Evolutionary conservation across 2,113 vertebrate genomes (phyloP).

Genomic region (Psettodes erumei): DNA sequence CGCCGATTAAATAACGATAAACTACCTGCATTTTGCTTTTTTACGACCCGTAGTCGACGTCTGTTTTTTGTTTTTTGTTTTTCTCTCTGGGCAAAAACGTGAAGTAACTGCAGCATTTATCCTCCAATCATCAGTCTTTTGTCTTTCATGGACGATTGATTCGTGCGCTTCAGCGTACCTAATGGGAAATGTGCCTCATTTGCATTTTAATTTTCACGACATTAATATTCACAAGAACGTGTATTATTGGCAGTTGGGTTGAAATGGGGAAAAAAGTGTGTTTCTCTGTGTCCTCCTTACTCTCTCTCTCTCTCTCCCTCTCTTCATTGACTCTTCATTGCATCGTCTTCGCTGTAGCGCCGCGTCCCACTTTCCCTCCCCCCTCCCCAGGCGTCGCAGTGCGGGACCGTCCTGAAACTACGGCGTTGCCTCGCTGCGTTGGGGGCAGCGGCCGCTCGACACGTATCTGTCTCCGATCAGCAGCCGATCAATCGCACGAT

Average conservation of each 20-base stretch:
- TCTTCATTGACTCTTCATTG: conserved; percentile 17
- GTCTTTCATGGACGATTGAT: conserved; percentile 12
- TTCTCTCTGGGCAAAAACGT: neutral
- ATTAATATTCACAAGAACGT: conserved; percentile 41
- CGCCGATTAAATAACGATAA: neutral
- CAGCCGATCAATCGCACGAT: too few species aligned
- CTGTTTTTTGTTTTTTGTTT: too few species aligned
- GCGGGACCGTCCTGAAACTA: neutral
- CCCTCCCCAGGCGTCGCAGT: conserved; percentile 17
- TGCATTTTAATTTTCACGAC: conserved; percentile 18
- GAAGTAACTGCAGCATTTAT: neutral
- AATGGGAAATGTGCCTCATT: conserved; percentile 22
- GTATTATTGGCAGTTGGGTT: conserved; percentile 7
- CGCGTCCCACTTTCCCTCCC: conserved; percentile 24
- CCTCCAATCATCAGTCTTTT: neutral
- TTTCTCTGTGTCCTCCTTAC: neutral
- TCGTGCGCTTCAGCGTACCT: conserved; percentile 7
- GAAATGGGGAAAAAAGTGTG: neutral
- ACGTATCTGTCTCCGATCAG: too few species aligned
- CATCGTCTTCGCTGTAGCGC: conserved; percentile 3
- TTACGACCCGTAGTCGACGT: neutral
- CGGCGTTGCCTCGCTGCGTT: too few species aligned
- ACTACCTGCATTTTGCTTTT: neutral
- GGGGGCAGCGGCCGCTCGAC: too few species aligned
- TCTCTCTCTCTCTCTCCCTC: neutral